These are phyloP conservation scores for Rhabdornis inornatus DNA, from an alignment of 2,113 vertebrate species.

Conservation along the genomic window DNA sequence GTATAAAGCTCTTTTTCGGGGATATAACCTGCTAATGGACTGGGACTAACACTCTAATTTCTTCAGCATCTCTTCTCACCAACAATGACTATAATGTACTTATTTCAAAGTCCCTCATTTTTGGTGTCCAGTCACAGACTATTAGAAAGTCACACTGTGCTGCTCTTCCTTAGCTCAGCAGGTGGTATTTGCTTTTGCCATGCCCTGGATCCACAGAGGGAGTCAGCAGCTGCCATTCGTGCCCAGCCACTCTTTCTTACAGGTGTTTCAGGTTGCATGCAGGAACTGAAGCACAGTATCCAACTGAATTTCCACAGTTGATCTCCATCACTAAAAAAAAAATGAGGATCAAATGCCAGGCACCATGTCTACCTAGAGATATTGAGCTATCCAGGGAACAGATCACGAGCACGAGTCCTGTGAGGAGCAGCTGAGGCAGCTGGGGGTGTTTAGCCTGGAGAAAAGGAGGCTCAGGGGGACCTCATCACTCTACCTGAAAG, in stretches of 20 bases:
- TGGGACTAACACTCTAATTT: neutral
- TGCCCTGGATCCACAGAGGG: rapidly evolving
- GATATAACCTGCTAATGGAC: neutral
- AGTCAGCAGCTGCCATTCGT: neutral
- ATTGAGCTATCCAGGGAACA: no score
- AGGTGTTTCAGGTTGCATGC: neutral
- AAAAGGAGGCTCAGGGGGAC: neutral
- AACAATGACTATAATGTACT: neutral
- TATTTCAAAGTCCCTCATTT: neutral
- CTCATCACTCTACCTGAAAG: neutral
- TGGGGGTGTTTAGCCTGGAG: neutral
- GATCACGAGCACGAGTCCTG: neutral
- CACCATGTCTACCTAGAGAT: neutral
- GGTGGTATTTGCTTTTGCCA: neutral
- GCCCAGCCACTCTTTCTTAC: rapidly evolving
- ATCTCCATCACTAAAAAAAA: neutral
- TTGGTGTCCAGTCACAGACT: neutral
- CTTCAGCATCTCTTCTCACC: neutral
- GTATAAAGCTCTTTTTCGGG: neutral
- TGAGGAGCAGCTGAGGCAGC: neutral
- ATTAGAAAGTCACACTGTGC: neutral
- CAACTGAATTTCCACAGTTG: neutral
- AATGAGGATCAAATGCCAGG: neutral
- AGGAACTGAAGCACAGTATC: neutral
- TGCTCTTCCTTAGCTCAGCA: neutral